These are phyloP conservation scores for Isoperla grammatica DNA, from an alignment of 2,888 invertebrate genomes.

Conservation along the genomic window DNA sequence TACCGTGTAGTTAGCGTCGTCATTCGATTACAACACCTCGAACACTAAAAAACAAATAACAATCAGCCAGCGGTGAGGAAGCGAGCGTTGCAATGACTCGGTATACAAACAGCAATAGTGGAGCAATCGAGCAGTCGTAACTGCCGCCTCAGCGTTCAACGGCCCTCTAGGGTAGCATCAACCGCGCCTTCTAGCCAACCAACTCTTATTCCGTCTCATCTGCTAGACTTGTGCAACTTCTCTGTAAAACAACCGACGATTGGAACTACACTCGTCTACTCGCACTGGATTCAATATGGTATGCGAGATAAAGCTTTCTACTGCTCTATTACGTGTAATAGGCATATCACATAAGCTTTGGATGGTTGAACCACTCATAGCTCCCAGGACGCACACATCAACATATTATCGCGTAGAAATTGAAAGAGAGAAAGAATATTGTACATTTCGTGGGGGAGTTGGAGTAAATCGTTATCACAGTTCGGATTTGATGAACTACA, in stretches of 20 bases:
- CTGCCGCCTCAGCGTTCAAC: conserved; percentile 52
- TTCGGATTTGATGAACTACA: no score
- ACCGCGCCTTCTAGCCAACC: conserved; percentile 38
- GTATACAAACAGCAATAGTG: conserved; percentile 35
- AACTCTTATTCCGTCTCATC: conserved; percentile 16
- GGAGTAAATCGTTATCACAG: no score
- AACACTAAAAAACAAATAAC: conserved; percentile 39
- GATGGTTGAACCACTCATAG: not conserved
- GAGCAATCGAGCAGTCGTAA: conserved; percentile 60
- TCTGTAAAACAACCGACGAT: not conserved
- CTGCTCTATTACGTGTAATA: not conserved
- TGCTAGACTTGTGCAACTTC: not conserved
- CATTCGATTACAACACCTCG: conserved; percentile 40
- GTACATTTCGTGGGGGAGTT: not conserved
- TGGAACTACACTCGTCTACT: not conserved
- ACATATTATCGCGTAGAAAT: conserved; percentile 1
- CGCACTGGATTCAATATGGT: not conserved
- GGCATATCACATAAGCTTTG: not conserved
- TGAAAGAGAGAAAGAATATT: not conserved
- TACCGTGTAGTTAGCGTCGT: conserved; percentile 30
- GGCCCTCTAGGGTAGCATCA: conserved; percentile 54
- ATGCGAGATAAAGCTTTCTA: not conserved
- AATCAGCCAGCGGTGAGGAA: not conserved
- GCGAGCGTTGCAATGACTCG: no score
- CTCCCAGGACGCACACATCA: not conserved